phyloP scores from a whole-genome alignment of 1,140 invertebrate genomes.

The Zaprionus lachaisei region DNA sequence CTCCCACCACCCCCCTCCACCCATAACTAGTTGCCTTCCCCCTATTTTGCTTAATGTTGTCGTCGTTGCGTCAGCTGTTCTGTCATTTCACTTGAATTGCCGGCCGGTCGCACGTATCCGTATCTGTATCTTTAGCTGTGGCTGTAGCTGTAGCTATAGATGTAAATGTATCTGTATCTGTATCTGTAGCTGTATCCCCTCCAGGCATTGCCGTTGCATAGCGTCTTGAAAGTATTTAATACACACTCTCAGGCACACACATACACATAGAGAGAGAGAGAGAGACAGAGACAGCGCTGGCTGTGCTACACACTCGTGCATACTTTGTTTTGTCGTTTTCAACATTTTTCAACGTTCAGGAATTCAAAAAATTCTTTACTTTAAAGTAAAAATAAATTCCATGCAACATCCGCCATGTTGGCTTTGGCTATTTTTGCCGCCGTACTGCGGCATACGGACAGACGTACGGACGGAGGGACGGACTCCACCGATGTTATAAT shows the following conservation, averaged over 20 bases:
- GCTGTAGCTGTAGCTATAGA: conserved; percentile 13
- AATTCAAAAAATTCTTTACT: conserved; percentile 73
- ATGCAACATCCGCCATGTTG: conserved; percentile 74
- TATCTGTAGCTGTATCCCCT: conserved; percentile 17
- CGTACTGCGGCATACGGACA: conserved; percentile 36
- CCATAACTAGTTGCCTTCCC: background rate
- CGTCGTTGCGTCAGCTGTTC: conserved; percentile 53
- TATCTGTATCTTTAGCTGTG: conserved; percentile 26
- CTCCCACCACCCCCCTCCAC: background rate
- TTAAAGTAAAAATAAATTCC: conserved; percentile 77
- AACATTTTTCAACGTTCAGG: conserved; percentile 74
- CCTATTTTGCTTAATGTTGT: conserved; percentile 8
- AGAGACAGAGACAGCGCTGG: conserved; percentile 9
- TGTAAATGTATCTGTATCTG: conserved; percentile 15
- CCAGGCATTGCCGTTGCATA: conserved; percentile 34
- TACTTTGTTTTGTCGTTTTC: conserved; percentile 63
- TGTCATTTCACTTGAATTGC: conserved; percentile 58
- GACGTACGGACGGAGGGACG: conserved; percentile 4
- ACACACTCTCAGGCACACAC: conserved; percentile 23
- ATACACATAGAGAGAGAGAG: background rate
- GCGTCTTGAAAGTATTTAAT: conserved; percentile 53
- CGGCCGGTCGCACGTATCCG: conserved; percentile 34
- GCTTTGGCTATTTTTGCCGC: conserved; percentile 66
- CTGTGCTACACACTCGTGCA: conserved; percentile 35
- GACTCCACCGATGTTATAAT: conserved; percentile 42